Evolutionary conservation across 2,797 vertebrate species (phyloP).

Genomic region (Poeciliopsis infans): DNA sequence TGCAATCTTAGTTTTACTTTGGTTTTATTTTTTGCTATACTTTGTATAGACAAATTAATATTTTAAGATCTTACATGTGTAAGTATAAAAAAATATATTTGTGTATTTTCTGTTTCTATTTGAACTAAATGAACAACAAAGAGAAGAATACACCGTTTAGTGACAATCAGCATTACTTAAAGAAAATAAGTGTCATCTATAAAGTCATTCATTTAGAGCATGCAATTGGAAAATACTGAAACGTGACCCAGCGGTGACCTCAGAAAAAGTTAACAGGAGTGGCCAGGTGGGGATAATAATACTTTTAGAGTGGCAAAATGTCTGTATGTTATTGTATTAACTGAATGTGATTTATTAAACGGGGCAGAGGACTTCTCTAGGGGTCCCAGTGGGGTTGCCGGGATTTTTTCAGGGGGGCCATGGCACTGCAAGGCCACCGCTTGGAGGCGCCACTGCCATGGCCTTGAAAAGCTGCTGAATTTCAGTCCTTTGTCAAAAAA

Average conservation of each 20-base stretch:
- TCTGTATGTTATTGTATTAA: background rate
- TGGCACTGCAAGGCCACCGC: background rate
- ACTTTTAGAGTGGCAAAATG: background rate
- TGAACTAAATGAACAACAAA: background rate
- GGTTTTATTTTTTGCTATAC: background rate
- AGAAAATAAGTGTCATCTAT: background rate
- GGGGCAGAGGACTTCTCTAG: too few relatives aligned
- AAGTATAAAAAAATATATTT: background rate
- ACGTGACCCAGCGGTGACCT: background rate
- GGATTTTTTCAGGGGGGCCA: background rate
- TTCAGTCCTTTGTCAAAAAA: slow-evolving; percentile 35
- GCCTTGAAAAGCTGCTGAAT: slow-evolving; percentile 23
- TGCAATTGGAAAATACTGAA: background rate
- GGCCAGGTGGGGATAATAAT: background rate
- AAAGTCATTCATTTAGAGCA: background rate
- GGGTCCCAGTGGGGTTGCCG: background rate
- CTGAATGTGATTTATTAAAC: background rate
- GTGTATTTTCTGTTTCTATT: background rate
- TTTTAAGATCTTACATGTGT: background rate
- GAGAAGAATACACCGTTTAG: background rate
- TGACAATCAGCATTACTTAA: background rate
- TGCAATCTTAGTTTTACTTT: background rate
- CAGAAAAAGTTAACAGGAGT: too few relatives aligned
- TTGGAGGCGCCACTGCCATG: background rate
- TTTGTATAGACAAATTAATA: background rate